A percentile compares a stretch with the other conserved stretches of the same genome.
phyloP scores from a whole-genome alignment of 1,140 invertebrate genomes.

The Himalopsyche phryganea region DNA sequence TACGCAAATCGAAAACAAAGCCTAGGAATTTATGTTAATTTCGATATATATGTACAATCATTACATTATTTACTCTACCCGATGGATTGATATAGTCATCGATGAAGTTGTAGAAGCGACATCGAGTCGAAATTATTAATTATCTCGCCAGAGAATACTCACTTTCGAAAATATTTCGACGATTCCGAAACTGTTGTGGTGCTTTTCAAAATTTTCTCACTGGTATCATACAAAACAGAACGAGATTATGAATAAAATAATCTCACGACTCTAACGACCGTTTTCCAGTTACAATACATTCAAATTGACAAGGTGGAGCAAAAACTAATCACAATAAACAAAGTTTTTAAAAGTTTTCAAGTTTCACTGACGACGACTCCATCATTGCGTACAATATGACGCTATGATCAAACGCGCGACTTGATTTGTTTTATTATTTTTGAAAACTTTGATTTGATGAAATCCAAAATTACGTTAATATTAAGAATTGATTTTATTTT shows the following conservation, averaged over 20 bases:
- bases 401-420: constrained; percentile 44
- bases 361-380: constrained; percentile 44
- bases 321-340: constrained; percentile 18
- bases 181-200: constrained; percentile 40
- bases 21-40: constrained; percentile 18
- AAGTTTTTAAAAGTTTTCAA: constrained; percentile 25
- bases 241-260: neutral
- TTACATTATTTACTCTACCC: too few species aligned
- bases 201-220: constrained; percentile 5
- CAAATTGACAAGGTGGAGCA: neutral
- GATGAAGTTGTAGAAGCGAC: too few species aligned
- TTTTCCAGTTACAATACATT: neutral
- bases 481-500: constrained; percentile 1
- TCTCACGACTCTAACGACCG: neutral
- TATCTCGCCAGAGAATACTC: constrained; percentile 9
- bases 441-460: neutral
- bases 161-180: constrained; percentile 57
- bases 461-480: neutral
- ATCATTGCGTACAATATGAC: constrained; percentile 51
- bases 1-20: constrained; percentile 50
- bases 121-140: too few species aligned
- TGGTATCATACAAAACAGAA: neutral
- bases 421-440: constrained; percentile 18
- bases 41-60: too few species aligned
- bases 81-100: too few species aligned